A percentile compares a stretch with the other conserved stretches of the same genome.
Evolutionary conservation across 2,888 invertebrate species (phyloP).

Genomic region (Sisyra nigra): DNA sequence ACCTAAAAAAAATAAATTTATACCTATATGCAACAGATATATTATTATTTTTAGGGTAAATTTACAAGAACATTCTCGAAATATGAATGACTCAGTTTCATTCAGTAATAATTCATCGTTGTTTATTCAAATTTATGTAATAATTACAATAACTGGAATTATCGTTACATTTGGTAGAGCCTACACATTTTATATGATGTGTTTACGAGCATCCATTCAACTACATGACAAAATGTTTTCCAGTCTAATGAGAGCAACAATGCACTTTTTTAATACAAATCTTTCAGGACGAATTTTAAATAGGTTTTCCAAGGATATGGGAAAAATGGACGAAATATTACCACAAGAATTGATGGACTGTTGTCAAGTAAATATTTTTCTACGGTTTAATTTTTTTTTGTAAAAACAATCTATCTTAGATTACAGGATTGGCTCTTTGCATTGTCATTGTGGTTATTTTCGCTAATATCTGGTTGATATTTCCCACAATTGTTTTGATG

Average conservation of each 20-base stretch:
- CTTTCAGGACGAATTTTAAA: slow-evolving; percentile 53
- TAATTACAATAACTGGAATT: slow-evolving; percentile 19
- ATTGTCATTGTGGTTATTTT: slow-evolving; percentile 55
- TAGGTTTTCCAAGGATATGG: slow-evolving; percentile 55
- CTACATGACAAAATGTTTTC: slow-evolving; percentile 63
- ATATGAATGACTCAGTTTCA: no score
- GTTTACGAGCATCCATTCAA: slow-evolving; percentile 40
- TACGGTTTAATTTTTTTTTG: no score
- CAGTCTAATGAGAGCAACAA: slow-evolving; percentile 42
- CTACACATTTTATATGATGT: slow-evolving; percentile 38
- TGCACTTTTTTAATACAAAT: slow-evolving; percentile 65
- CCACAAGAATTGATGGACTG: slow-evolving; percentile 30
- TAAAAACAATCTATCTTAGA: slow-evolving; percentile 20
- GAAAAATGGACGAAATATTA: slow-evolving; percentile 34
- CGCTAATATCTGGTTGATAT: slow-evolving; percentile 48
- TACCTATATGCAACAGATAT: background rate
- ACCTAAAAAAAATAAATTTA: no score
- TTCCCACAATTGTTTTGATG: slow-evolving; percentile 47
- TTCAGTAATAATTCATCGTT: no score
- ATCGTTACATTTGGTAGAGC: slow-evolving; percentile 28
- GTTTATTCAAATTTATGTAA: no score
- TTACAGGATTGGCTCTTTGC: slow-evolving; percentile 58
- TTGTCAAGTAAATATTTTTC: no score
- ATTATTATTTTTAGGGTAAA: background rate
- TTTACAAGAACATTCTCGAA: no score